A percentile compares a stretch with the other conserved stretches of the same genome.
Evolutionary conservation across 2,888 invertebrate species (phyloP).

Genomic region (Bruchidius siliquastri): DNA sequence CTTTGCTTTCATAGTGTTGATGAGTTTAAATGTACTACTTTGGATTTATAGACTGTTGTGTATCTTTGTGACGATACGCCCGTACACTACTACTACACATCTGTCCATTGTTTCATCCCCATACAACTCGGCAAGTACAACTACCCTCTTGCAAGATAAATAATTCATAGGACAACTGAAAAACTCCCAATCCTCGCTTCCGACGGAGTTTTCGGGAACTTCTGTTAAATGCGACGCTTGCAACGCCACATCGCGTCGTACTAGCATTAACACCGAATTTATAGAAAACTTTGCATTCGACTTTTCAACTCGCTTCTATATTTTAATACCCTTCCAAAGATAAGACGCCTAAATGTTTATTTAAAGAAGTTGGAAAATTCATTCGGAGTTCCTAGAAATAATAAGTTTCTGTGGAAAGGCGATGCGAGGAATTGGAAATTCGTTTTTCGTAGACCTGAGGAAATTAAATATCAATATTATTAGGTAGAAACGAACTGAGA

Average conservation of each 20-base stretch:
- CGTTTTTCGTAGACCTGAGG: not conserved
- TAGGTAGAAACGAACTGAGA: not conserved
- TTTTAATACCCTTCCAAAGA: conserved; percentile 4
- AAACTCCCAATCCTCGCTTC: not conserved
- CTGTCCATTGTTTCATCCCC: not conserved
- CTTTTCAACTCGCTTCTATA: conserved; percentile 3
- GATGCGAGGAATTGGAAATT: not conserved
- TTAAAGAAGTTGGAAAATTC: conserved; percentile 5
- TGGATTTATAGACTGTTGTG: too few relatives aligned
- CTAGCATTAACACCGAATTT: conserved; percentile 1
- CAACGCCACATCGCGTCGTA: not conserved
- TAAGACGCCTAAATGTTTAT: conserved; percentile 5
- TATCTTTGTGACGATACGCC: too few relatives aligned
- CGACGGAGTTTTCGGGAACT: not conserved
- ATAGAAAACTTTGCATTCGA: conserved; percentile 4
- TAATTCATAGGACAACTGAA: not conserved
- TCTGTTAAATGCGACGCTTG: not conserved
- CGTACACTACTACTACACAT: too few relatives aligned
- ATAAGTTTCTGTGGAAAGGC: not conserved
- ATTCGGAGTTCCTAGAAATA: conserved; percentile 1
- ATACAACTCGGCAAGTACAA: not conserved
- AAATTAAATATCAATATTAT: not conserved
- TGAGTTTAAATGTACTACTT: too few relatives aligned
- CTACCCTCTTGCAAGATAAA: not conserved
- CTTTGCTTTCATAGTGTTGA: too few relatives aligned